Evolutionary conservation across 2,797 vertebrate species (phyloP).

Genomic region (Xenops minutus): DNA sequence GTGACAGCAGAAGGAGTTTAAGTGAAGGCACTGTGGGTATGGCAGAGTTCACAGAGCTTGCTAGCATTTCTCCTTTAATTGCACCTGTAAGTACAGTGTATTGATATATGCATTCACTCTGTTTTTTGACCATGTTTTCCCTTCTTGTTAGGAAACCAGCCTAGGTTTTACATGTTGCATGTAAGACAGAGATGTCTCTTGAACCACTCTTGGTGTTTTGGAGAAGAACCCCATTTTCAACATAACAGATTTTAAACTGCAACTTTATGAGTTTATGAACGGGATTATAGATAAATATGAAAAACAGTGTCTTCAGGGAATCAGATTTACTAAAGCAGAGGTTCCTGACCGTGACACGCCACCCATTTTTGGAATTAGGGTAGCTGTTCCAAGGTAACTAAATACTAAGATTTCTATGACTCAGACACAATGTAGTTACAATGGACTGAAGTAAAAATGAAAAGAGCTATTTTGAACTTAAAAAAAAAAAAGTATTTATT

Average conservation of each 20-base stretch:
- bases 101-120: not conserved
- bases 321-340: not conserved
- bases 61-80: slow-evolving; percentile 30
- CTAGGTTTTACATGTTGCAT: not conserved
- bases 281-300: not conserved
- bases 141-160: not conserved
- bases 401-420: not conserved
- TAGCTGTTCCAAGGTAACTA: not conserved
- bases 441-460: not conserved
- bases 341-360: not conserved
- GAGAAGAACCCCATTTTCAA: not conserved
- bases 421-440: not conserved
- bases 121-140: not conserved
- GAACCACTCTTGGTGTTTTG: not conserved
- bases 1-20: not conserved
- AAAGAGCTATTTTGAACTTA: not conserved
- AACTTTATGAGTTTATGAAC: not conserved
- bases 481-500: not conserved
- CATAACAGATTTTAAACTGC: not conserved
- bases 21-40: not conserved
- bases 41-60: slow-evolving; percentile 10
- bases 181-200: not conserved
- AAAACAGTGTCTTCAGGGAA: not conserved
- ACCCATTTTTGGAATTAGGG: not conserved
- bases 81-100: not conserved